Percentiles rank a stretch among this genome's conserved stretches.
Conservation (phyloP, 2,888 invertebrate species). For the Priocnemis perturbator region DNA sequence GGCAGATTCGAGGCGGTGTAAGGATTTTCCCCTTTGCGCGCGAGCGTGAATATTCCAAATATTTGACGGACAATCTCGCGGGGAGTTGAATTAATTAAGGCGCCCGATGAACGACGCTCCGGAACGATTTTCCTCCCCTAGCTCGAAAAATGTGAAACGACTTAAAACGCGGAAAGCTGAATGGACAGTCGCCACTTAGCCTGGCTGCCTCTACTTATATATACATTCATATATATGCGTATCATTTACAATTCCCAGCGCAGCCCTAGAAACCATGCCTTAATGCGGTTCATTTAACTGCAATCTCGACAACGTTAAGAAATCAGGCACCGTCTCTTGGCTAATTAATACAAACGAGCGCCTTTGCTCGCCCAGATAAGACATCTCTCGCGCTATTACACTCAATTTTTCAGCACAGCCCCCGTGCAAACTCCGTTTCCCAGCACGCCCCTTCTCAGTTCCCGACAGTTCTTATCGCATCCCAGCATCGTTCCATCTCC, state of each 20-base stretch:
- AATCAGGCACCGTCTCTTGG: conserved; percentile 40
- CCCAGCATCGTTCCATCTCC: conserved; percentile 1
- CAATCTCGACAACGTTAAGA: conserved; percentile 48
- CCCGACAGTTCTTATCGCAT: neutral
- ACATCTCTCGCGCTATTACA: conserved; percentile 39
- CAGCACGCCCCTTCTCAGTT: neutral
- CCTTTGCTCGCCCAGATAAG: conserved; percentile 35
- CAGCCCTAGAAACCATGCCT: too few species aligned
- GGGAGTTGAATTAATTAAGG: too few species aligned
- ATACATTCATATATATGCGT: too few species aligned
- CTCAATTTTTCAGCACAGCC: conserved; percentile 29
- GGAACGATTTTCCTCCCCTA: too few species aligned
- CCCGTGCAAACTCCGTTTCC: neutral
- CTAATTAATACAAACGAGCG: conserved; percentile 56
- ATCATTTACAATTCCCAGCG: too few species aligned
- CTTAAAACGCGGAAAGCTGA: too few species aligned
- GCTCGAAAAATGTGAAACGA: too few species aligned
- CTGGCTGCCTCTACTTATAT: too few species aligned
- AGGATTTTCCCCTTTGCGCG: neutral
- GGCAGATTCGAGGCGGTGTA: too few species aligned
- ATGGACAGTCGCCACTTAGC: too few species aligned
- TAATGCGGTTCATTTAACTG: conserved; percentile 35
- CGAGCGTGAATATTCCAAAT: neutral
- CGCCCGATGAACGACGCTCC: too few species aligned
- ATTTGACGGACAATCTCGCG: too few species aligned